Base-by-base conservation (phyloP, 2,888 invertebrate genomes). In the Rhogogaster chlorosoma region DNA sequence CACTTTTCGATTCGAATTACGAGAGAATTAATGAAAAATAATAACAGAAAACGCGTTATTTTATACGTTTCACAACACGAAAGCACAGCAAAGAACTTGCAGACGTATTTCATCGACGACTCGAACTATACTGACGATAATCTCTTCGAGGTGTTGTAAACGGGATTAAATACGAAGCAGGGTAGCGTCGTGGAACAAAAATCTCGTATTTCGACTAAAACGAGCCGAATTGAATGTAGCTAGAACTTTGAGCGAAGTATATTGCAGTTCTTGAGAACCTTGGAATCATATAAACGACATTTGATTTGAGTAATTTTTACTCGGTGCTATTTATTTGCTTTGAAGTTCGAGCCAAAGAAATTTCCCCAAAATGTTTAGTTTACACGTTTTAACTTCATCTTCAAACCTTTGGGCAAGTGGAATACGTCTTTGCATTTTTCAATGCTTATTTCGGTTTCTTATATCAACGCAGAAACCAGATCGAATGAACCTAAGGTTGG, bases 121-220 rank as follows among this genome's bases (percentile, higher is more conserved):
- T 3, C 61, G 61, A 61, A 26, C 61, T 26, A 12, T 61, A 61
- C 61, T 61, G 26, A 61, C 61, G 26, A 61, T 61, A 61, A 61
- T 61, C 61, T 61, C 26, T 12, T 26, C 61, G 61, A 61, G 61
- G 61, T 61, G 26, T 61, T 67, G 7, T 32, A 67, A 67, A 67
- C 32, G 67, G 32, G 32, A 67, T 32, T 67, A 67, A 67, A 67
- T 67, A 67, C 32, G 67, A 67, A 67, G 18, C 67, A 18, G 32
- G 67, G 67, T 15, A 67, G 32, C 6, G 4, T 18, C 15, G 18
- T 32, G 6, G 15, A 18, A 67, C 6, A 32, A 18, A 32, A 67
- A 26, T 29, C 18, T 67, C 32, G 67, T 32, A 18, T 22, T 67
- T 32, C 18, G 12, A 67, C 6, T 67, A 67, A 67, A 67, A 32